These are phyloP conservation scores for Momotus momota DNA, from an alignment of 2,797 vertebrate species.

Conservation along the genomic window DNA sequence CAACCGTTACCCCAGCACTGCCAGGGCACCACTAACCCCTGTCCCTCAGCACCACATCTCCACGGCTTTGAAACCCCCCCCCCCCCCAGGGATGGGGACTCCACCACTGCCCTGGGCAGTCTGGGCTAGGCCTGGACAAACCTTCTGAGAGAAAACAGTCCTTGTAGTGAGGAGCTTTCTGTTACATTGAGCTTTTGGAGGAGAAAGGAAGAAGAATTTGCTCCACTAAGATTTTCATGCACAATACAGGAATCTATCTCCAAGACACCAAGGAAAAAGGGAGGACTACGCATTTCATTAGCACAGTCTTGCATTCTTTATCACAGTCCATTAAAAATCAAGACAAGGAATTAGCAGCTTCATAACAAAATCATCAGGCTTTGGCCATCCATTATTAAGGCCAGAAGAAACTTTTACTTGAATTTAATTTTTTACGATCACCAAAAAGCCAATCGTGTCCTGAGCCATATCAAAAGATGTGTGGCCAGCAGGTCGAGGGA, in stretches of 20 bases:
- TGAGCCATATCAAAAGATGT: too few relatives aligned
- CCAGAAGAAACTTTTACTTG: not conserved
- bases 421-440: not conserved
- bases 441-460: not conserved
- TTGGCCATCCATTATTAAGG: not conserved
- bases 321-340: not conserved
- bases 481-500: too few relatives aligned
- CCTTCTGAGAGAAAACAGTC: too few relatives aligned
- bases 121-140: too few relatives aligned
- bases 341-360: not conserved
- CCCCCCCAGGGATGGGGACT: too few relatives aligned
- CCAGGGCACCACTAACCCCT: too few relatives aligned
- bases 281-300: not conserved
- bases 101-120: too few relatives aligned
- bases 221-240: not conserved
- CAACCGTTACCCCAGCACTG: too few relatives aligned
- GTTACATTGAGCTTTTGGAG: fast-evolving
- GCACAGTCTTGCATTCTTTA: not conserved
- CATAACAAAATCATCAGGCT: not conserved
- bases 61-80: too few relatives aligned
- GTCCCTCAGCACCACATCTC: too few relatives aligned
- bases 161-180: not conserved
- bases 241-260: not conserved
- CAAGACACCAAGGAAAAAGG: not conserved
- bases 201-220: not conserved